Base-by-base conservation (phyloP, 2,797 vertebrate genomes). In the Esox lucius region DNA sequence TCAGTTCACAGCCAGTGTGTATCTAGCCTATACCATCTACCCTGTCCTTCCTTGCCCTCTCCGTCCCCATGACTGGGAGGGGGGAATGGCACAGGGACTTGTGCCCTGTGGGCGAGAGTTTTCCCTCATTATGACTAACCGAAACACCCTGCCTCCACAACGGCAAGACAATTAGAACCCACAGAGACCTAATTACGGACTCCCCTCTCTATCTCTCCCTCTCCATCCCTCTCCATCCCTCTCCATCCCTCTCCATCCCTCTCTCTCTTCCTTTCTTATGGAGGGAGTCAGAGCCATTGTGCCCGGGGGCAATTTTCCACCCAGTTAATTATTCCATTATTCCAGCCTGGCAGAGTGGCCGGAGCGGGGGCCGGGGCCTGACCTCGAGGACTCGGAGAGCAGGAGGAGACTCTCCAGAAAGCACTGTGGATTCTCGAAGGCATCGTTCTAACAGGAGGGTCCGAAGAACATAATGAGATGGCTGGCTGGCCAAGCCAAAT, bases 321-420 rank as follows among this genome's bases (percentile, higher is more conserved):
- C 86, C 83, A 86, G 87, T 92, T 93, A 92, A 94, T 93, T 92
- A 92, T 87, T 78, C 89, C 83, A 91, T 93, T 92, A 92, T 91
- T 92, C 87, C 85, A 91, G 92, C 91, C 93, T 90, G 89, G 81
- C 85, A 87, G 85, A 87, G 53, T 35, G n/a, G 6, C 68, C 51
- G 22, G 65, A 73, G 80, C 77, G 76, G 62, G 64, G 73, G 80
- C 77, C 77, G 61, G 61, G 13, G 7, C 72, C 78, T 91, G 90
- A 91, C 88, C 90, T 88, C 80, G 72, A 83, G 79, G 83, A 89
- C 87, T 72, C 51, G 17, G 59, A 75, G 73, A 81, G 81, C 9
- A 17, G 81, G 53, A 70, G 82, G 82, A 80, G 77, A 80, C 80
- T 72, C 80, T 72, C 79, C 75, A 83, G 83, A 81, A 82, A 68